Evolutionary conservation across 2,888 invertebrate species (phyloP).

Genomic region (Leptarthrus brevirostris): DNA sequence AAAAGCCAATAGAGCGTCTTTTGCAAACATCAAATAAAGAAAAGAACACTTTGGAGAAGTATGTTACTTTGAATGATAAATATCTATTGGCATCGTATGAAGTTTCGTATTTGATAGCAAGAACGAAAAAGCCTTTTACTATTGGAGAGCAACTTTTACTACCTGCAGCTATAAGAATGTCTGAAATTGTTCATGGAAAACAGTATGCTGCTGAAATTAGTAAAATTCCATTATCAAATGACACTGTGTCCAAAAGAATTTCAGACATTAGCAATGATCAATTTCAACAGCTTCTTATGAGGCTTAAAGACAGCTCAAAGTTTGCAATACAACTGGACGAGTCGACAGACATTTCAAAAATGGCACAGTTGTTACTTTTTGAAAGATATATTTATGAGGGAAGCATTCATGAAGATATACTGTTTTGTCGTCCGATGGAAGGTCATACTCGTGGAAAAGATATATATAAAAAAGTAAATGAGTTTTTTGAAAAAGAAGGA

Average conservation of each 20-base stretch:
- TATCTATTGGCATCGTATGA: conserved; percentile 38
- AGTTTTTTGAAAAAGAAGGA: conserved; percentile 37
- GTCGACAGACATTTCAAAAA: conserved; percentile 22
- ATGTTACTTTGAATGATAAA: conserved; percentile 16
- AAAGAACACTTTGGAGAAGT: background rate
- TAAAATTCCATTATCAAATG: conserved; percentile 32
- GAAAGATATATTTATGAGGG: conserved; percentile 8
- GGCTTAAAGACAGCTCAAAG: conserved; percentile 16
- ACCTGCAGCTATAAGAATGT: conserved; percentile 29
- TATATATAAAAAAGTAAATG: conserved; percentile 40
- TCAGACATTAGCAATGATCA: conserved; percentile 15
- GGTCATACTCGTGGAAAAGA: conserved; percentile 31
- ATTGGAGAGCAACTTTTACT: conserved; percentile 37
- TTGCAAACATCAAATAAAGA: conserved; percentile 24
- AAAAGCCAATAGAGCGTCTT: conserved; percentile 32
- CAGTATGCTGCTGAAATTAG: conserved; percentile 11
- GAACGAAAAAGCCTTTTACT: conserved; percentile 30
- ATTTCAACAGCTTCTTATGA: conserved; percentile 13
- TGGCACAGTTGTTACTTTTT: conserved; percentile 15
- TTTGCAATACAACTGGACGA: conserved; percentile 31
- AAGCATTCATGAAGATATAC: conserved; percentile 6
- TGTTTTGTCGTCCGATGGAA: conserved; percentile 30
- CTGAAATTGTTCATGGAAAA: conserved; percentile 16
- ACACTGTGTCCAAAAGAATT: conserved; percentile 28
- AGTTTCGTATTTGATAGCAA: conserved; percentile 35